A percentile compares a stretch with the other conserved stretches of the same genome.
These are phyloP conservation scores for Xestia ashworthii DNA, from an alignment of 2,888 invertebrate genomes.

Conservation along the genomic window DNA sequence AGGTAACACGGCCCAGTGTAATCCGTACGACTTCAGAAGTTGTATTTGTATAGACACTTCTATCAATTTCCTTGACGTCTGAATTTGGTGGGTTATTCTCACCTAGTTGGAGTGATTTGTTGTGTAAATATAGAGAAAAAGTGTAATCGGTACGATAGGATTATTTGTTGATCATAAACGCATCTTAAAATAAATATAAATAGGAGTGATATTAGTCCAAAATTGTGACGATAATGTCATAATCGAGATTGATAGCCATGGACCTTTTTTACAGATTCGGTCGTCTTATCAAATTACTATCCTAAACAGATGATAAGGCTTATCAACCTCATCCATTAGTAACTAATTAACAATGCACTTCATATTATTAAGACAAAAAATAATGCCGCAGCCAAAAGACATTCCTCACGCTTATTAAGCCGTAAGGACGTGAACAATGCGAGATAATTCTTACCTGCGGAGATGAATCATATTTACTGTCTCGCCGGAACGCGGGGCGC, in stretches of 20 bases:
- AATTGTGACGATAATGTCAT: neutral
- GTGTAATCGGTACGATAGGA: constrained; percentile 30
- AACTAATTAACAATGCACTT: constrained; percentile 23
- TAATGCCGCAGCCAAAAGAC: constrained; percentile 37
- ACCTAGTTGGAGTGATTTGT: constrained; percentile 42
- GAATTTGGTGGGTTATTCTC: constrained; percentile 32
- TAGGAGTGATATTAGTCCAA: neutral
- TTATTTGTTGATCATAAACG: constrained; percentile 28
- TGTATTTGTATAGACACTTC: constrained; percentile 61
- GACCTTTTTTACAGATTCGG: neutral
- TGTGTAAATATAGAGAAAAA: constrained; percentile 44
- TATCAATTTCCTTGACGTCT: constrained; percentile 53
- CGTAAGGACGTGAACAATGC: constrained; percentile 80
- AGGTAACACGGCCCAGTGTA: constrained; percentile 75
- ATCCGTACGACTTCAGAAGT: constrained; percentile 68
- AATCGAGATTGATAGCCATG: neutral
- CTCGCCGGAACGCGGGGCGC: constrained; percentile 77
- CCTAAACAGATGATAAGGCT: neutral
- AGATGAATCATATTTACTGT: constrained; percentile 87
- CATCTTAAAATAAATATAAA: constrained; percentile 36
- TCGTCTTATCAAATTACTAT: constrained; percentile 1
- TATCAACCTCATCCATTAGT: constrained; percentile 36
- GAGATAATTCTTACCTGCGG: constrained; percentile 80
- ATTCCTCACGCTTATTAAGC: constrained; percentile 80
- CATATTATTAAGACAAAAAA: constrained; percentile 40